A percentile compares a stretch with the other conserved stretches of the same genome.
Evolutionary conservation across 2,888 invertebrate genomes (phyloP).

Genomic region (Polydrusus cervinus): DNA sequence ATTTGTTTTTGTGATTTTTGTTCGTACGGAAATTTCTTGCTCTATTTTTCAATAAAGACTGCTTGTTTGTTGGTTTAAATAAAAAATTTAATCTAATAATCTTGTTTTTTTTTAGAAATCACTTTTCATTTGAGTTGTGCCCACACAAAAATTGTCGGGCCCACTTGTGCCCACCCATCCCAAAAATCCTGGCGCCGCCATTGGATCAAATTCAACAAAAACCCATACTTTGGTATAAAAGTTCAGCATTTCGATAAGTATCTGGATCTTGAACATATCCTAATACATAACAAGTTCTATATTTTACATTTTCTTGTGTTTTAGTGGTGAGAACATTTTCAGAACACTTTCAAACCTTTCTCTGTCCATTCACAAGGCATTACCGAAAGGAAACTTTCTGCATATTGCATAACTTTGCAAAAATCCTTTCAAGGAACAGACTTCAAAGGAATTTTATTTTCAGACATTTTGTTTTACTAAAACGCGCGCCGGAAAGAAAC

Average conservation of each 20-base stretch:
- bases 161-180: too few relatives aligned
- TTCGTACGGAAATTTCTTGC: background rate
- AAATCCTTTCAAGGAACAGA: constrained; percentile 41
- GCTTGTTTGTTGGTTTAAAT: background rate
- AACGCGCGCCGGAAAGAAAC: constrained; percentile 3
- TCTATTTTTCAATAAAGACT: background rate
- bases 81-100: too few relatives aligned
- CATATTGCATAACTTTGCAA: constrained; percentile 42
- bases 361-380: constrained; percentile 49
- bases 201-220: background rate
- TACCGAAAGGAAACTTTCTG: constrained; percentile 45
- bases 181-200: too few relatives aligned
- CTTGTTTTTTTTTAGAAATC: too few relatives aligned
- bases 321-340: constrained; percentile 9
- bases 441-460: constrained; percentile 43
- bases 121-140: too few relatives aligned
- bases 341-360: constrained; percentile 32
- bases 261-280: background rate
- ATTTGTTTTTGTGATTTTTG: constrained; percentile 21
- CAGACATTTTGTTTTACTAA: constrained; percentile 14
- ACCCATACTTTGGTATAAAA: background rate
- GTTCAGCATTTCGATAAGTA: background rate
- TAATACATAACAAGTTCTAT: background rate
- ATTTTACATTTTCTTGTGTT: constrained; percentile 2
- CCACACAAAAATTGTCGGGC: too few relatives aligned